Base-by-base conservation (phyloP, 1,140 invertebrate genomes). In the Antheraea mylitta region DNA sequence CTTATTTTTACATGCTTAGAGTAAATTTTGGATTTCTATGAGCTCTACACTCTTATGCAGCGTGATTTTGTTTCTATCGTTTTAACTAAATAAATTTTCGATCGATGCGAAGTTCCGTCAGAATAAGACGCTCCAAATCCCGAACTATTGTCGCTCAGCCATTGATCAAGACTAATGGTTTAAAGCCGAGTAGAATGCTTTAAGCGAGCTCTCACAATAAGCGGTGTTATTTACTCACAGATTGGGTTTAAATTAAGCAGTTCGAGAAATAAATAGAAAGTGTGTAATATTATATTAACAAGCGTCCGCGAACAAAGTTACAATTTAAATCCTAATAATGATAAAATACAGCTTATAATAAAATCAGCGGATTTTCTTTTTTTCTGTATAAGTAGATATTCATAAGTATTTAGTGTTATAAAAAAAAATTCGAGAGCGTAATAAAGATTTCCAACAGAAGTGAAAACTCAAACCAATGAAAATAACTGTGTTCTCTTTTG, bases 121-220 rank as follows among this genome's bases (percentile, higher is more conserved):
- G 66, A 66, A 68, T 71, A 67, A 71, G 18, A 68, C 64, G 36
- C 18, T 69, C 66, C 68, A 67, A 72, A 77, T 70, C 63, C 22
- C 63, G 68, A 71, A 62, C 70, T 66, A 75, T 75, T 75, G 74
- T 75, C 69, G 60, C 19, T 61, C 59, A 61, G 69, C 13, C 68
- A 36, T 64, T 75, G 73, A 75, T 75, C 62, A 72, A 75, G 74
- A 75, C 66, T 75, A 75, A 75, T 75, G 71, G 59, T 58, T 38
- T 60, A 13, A 45, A 42, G 68, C 59, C 62, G 37, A 64, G 11
- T 64, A n/a, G 37, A 13, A 42, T 18, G 62, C 16, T 38, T 8
- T 64, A 64, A 37, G 37, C 62, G 16, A 16, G 37, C 37, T n/a
- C 37, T 18, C 45, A 53, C 45, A 53, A 53, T 53, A 53, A 53